Conservation (phyloP, 2,797 vertebrate species). For the Danio choprae region DNA sequence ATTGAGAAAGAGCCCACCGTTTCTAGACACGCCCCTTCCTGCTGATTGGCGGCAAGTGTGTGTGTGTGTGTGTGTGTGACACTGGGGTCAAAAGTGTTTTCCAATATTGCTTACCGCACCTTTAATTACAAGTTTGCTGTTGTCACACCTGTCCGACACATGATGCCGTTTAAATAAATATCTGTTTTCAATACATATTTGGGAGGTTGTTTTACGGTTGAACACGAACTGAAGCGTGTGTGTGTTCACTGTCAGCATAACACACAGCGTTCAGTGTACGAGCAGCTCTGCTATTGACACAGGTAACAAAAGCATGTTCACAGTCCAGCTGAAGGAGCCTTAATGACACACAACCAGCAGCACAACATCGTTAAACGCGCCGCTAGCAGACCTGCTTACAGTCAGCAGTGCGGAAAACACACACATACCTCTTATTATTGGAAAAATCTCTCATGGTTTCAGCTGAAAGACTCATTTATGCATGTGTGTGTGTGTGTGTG, state of each 20-base stretch:
- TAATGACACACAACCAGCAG: constrained; percentile 67
- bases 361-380: constrained; percentile 75
- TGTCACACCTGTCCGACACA: not conserved
- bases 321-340: constrained; percentile 60
- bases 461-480: constrained; percentile 26
- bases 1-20: no score
- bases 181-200: not conserved
- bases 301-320: constrained; percentile 79
- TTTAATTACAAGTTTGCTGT: not conserved
- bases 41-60: no score
- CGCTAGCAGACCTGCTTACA: constrained; percentile 72
- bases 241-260: not conserved
- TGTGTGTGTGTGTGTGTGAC: no score
- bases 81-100: no score
- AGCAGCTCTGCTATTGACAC: constrained; percentile 76
- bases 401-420: constrained; percentile 67
- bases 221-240: constrained; percentile 11
- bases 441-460: constrained; percentile 1
- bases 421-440: not conserved
- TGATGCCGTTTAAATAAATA: not conserved
- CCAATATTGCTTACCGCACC: not conserved
- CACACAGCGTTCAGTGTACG: constrained; percentile 65
- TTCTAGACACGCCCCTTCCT: no score
- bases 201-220: not conserved
- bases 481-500: not conserved